Percentiles rank a stretch among this genome's conserved stretches.
These are phyloP conservation scores for Echinarachnius parma DNA, from an alignment of 53 echinoderm and acorn worm species.

Conservation along the genomic window DNA sequence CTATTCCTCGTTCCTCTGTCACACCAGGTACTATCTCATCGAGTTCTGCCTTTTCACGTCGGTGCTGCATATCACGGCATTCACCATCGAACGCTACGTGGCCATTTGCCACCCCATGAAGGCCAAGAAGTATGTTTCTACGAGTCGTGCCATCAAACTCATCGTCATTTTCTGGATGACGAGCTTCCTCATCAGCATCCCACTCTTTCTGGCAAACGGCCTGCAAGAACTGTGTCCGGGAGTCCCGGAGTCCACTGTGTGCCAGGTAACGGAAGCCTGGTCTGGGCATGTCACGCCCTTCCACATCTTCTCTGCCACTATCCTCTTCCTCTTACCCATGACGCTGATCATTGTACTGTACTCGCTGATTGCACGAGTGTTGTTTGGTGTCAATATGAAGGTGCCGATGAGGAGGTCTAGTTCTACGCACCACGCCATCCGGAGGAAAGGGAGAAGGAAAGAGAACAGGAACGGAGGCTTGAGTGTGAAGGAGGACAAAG, in stretches of 20 bases:
- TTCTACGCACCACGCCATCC: conserved; percentile 17
- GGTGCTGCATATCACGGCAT: conserved; percentile 65
- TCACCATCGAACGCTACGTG: conserved; percentile 67
- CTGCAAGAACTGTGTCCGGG: conserved; percentile 38
- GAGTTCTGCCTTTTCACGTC: conserved; percentile 88
- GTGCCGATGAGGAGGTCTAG: conserved; percentile 52
- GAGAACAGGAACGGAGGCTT: conserved; percentile 27
- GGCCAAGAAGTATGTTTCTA: conserved; percentile 57
- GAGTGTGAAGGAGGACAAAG: conserved; percentile 42
- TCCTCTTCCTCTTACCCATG: conserved; percentile 91
- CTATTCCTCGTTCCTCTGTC: conserved; percentile 75
- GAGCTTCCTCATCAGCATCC: conserved; percentile 70
- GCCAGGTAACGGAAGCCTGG: conserved; percentile 32
- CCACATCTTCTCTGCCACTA: conserved; percentile 59
- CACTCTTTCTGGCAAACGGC: conserved; percentile 65
- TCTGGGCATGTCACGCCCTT: conserved; percentile 38
- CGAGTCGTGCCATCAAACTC: conserved; percentile 74
- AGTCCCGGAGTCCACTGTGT: conserved; percentile 65
- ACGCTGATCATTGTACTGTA: conserved; percentile 78
- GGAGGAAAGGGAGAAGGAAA: conserved; percentile 21
- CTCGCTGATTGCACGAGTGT: conserved; percentile 77
- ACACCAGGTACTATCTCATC: conserved; percentile 75
- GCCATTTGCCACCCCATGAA: conserved; percentile 73
- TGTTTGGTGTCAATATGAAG: conserved; percentile 69
- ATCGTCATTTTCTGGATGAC: conserved; percentile 79